phyloP scores from a whole-genome alignment of 2,888 invertebrate species.

The Tipula vernalis region DNA sequence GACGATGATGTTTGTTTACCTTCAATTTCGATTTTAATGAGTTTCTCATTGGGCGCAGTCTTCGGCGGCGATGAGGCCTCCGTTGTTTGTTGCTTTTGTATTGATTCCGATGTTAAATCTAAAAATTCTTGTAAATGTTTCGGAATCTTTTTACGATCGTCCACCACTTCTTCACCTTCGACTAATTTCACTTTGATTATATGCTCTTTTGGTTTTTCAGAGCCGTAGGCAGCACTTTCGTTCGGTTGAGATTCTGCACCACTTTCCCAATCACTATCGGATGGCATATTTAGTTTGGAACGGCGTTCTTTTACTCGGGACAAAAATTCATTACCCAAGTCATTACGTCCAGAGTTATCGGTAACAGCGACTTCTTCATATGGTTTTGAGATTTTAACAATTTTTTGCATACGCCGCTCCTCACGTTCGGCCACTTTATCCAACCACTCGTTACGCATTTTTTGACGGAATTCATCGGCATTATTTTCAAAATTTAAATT shows the following conservation, averaged over 20 bases:
- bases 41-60: not conserved
- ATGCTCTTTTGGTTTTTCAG: not conserved
- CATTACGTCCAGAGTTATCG: conserved; percentile 22
- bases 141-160: conserved; percentile 52
- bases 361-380: conserved; percentile 22
- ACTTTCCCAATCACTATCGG: conserved; percentile 52
- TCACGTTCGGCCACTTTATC: conserved; percentile 64
- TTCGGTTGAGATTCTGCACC: conserved; percentile 39
- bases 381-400: conserved; percentile 64
- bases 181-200: conserved; percentile 39
- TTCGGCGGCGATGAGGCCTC: not conserved
- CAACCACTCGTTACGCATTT: conserved; percentile 77
- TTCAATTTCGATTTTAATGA: not conserved
- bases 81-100: not conserved
- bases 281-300: conserved; percentile 51
- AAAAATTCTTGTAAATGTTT: conserved; percentile 70
- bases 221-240: conserved; percentile 19
- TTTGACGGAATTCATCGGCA: conserved; percentile 44
- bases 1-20: not conserved
- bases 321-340: conserved; percentile 65
- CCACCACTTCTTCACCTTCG: conserved; percentile 46
- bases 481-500: not conserved
- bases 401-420: conserved; percentile 64
- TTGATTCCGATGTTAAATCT: conserved; percentile 34
- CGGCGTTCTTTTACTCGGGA: conserved; percentile 59